These are phyloP conservation scores for Triops longicaudatus DNA, from an alignment of 1,140 invertebrate species.

Conservation along the genomic window DNA sequence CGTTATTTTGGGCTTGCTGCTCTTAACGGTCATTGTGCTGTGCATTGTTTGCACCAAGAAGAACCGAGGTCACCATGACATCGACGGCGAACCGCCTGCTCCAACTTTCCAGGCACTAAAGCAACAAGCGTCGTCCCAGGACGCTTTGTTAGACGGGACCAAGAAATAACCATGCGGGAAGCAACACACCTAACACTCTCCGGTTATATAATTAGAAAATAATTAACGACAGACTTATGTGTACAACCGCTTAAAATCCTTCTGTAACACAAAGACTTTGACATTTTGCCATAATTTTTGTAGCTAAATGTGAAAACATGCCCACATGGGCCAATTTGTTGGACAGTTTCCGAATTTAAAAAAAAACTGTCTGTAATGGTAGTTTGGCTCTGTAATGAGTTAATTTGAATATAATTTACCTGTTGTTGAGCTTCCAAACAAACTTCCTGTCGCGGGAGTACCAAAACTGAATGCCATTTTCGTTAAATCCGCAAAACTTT, in stretches of 20 bases:
- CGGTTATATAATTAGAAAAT: background rate
- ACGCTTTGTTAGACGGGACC: background rate
- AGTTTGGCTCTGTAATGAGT: background rate
- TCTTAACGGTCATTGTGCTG: background rate
- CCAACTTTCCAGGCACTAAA: background rate
- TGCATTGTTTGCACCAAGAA: conserved; percentile 1
- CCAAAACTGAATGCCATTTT: background rate
- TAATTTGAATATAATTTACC: background rate
- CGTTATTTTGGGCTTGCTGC: background rate
- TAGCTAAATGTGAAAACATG: too few relatives aligned
- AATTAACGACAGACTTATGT: background rate
- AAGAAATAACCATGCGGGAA: background rate
- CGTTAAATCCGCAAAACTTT: background rate
- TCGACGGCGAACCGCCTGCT: background rate
- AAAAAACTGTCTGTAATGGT: too few relatives aligned
- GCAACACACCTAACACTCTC: background rate
- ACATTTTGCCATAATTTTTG: too few relatives aligned
- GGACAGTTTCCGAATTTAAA: too few relatives aligned
- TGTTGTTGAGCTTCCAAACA: background rate
- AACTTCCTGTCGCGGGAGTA: background rate
- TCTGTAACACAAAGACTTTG: too few relatives aligned
- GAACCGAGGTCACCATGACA: background rate
- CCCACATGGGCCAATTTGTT: too few relatives aligned
- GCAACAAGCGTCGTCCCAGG: background rate
- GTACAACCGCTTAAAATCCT: too few relatives aligned